Base-by-base conservation (phyloP, 2,888 invertebrate species). In the Trachelus troglodyta region DNA sequence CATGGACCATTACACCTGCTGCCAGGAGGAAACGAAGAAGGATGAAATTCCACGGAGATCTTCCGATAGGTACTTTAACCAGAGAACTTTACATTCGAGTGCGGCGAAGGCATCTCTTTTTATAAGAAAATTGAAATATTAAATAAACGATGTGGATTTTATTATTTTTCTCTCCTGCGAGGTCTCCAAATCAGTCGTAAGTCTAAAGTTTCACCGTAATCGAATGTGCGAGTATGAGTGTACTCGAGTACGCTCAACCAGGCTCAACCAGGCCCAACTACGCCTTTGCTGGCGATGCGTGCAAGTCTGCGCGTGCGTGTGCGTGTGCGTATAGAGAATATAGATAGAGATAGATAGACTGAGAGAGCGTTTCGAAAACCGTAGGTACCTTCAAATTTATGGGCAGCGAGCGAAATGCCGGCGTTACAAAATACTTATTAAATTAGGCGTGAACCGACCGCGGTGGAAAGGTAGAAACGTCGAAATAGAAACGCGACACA, bases 361-460 rank as follows among this genome's bases (percentile, higher is more conserved):
- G 15, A 40, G 40, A 56, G 56, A 56, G 56, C 56, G 9, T 56
- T 56, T 23, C 56, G 56, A 56, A 56, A 56, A 56, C 2, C 23
- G 23, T 56, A 23, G 1, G 23, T 56, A 75, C 56, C 69, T 40
- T 31, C 74, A n/a, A 75, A 68, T 75, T 74, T 68, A 77, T 75
- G 79, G 74, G 75, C 75, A 76, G 77, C 76, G 69, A 79, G 75
- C 76, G 76, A 79, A 79, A 79, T 78, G 56, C 78, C 79, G 78
- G 76, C 69, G 71, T 81, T 81, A 79, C 81, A 75, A 75, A 79
- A 79, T 34, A 68, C 75, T 74, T 74, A 74, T 74, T 40, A 74
- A 74, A 77, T 77, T 77, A 71, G 33, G 35, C 68, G 77, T 75
- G 40, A 75, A 75, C 40, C 33, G 68, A 31, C 56, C 30, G 34